Evolutionary conservation across 2,888 invertebrate species (phyloP).

Genomic region (Diarsia brunnea): DNA sequence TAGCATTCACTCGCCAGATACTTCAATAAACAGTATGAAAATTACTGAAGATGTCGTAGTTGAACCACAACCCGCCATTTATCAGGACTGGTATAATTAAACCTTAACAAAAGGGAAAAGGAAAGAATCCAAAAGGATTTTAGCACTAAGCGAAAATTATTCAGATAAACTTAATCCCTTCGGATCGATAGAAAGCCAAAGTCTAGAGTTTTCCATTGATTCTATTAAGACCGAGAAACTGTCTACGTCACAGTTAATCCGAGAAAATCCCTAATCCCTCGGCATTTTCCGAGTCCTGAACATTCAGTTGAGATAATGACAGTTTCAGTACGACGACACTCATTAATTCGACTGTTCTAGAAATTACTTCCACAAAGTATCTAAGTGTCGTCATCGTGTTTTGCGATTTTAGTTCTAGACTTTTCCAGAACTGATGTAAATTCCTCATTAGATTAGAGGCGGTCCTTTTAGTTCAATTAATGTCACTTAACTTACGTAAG

Average conservation of each 20-base stretch:
- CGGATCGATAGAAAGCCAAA: background rate
- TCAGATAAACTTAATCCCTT: background rate
- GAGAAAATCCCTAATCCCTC: slow-evolving; percentile 9
- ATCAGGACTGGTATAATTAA: background rate
- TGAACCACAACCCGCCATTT: background rate
- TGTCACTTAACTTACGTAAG: slow-evolving; percentile 59
- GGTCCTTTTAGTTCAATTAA: slow-evolving; percentile 66
- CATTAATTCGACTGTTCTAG: slow-evolving; percentile 14
- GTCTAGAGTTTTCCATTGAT: slow-evolving; percentile 1
- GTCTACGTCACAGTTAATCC: background rate
- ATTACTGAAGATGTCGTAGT: background rate
- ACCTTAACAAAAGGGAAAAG: background rate
- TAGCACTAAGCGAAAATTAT: background rate
- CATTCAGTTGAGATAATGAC: slow-evolving; percentile 4
- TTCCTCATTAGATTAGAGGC: slow-evolving; percentile 63
- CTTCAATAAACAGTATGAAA: background rate
- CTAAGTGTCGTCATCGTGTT: background rate
- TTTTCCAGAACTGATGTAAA: slow-evolving; percentile 36
- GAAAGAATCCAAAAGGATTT: background rate
- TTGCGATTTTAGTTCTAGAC: slow-evolving; percentile 13
- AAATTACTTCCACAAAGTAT: slow-evolving; percentile 2
- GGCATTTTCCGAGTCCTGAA: slow-evolving; percentile 7
- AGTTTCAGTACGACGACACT: background rate
- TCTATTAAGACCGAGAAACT: slow-evolving; percentile 9
- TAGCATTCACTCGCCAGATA: background rate